Percentiles rank a stretch among this genome's conserved stretches.
Conservation (phyloP, 2,113 vertebrate genomes). For the Hiodon alosoides region DNA sequence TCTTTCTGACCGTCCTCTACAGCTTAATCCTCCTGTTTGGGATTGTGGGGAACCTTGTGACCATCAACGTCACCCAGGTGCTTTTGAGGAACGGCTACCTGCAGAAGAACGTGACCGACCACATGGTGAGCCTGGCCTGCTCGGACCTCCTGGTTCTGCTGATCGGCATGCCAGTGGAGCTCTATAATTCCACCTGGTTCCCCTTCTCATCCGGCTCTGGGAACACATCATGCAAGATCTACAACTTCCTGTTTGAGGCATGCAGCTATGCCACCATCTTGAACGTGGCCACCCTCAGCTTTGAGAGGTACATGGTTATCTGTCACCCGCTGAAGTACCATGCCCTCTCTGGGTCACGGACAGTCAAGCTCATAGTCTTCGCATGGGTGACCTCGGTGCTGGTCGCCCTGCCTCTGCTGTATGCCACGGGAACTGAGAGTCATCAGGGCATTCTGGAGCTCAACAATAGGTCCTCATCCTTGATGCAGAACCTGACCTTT, state of each 20-base stretch:
- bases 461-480: background rate
- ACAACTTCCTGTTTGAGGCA: conserved; percentile 84
- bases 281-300: conserved; percentile 86
- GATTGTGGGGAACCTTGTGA: conserved; percentile 85
- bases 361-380: conserved; percentile 68
- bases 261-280: conserved; percentile 92
- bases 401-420: conserved; percentile 77
- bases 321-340: conserved; percentile 88
- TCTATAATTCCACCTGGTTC: conserved; percentile 84
- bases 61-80: conserved; percentile 73
- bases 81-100: conserved; percentile 82
- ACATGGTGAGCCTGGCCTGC: conserved; percentile 91
- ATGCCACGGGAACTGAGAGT: conserved; percentile 78
- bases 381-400: conserved; percentile 78
- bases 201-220: conserved; percentile 66
- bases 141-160: conserved; percentile 87
- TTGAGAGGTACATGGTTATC: conserved; percentile 88
- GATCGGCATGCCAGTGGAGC: conserved; percentile 87
- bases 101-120: conserved; percentile 85
- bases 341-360: conserved; percentile 54
- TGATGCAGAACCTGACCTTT: conserved; percentile 72
- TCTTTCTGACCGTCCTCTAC: conserved; percentile 71
- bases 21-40: conserved; percentile 72
- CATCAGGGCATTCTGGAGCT: conserved; percentile 47
- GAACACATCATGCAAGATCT: conserved; percentile 75